Evolutionary conservation across 2,113 vertebrate genomes (phyloP), one percentile per base, ranked within the genome.

Genomic region (Xiphophorus maculatus): DNA sequence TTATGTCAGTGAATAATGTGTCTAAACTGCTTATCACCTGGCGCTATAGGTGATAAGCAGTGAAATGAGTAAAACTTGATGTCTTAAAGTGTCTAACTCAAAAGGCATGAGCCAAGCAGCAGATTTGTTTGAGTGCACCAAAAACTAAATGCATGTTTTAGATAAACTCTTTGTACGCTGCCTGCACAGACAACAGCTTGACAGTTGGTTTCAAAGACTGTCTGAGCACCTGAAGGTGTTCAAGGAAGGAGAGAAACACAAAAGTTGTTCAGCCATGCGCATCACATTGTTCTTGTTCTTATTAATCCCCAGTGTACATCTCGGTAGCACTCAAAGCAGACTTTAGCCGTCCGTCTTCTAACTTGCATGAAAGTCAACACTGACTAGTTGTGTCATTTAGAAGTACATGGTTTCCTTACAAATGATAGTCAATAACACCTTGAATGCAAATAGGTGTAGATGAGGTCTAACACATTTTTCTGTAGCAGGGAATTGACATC

Each of bases 191-290:
- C 88, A 92, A 89, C 87, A 90, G 85, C 91, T 91, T 94, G 93
- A 94, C 93, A 93, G 92, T 90, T 87, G 82, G 87, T 93, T 93
- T 94, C 91, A 94, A 94, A 94, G 91, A 93, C 90, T 68, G 63
- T 88, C 91, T 86, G 78, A 77, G 81, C 89, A 93, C 90, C 90
- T 93, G 84, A 93, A 92, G 65, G 65, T 84, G 83, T 76, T 87
- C 77, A 76, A 89, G 78, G 83, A 87, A 88, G 87, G 82, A 79
- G 69, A 89, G 79, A 91, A 92, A 92, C 85, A 90, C 91, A 89
- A 89, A 93, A 90, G 91, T 84, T 87, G 90, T 92, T 93, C 90
- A 93, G 88, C 90, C 91, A 93, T 90, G 91, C 90, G 91, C 90
- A 92, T 92, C 92, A 91, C 89, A 93, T 84, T 79, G 71, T 84